These are phyloP conservation scores for Agrotis exclamationis DNA, from an alignment of 2,888 invertebrate genomes.

Conservation along the genomic window DNA sequence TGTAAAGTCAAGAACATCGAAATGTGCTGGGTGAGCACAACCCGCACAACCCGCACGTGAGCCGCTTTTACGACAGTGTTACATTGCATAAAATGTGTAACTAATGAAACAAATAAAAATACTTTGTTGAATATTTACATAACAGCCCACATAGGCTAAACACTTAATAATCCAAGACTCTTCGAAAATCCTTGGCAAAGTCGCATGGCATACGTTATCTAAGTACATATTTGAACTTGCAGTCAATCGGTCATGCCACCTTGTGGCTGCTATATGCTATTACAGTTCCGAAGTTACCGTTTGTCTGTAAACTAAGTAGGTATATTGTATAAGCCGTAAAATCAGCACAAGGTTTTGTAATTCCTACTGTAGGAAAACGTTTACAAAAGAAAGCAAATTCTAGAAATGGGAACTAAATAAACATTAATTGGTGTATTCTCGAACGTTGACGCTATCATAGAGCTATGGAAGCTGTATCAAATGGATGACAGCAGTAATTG, in stretches of 20 bases:
- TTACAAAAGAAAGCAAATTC: too few species aligned
- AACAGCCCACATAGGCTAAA: constrained; percentile 23
- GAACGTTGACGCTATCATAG: not conserved
- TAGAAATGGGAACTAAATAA: not conserved
- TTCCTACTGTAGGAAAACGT: not conserved
- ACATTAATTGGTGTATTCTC: not conserved
- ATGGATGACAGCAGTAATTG: constrained; percentile 17
- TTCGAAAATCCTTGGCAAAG: constrained; percentile 9
- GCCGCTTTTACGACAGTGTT: constrained; percentile 28
- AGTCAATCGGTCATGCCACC: too few species aligned
- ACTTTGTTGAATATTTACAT: constrained; percentile 28
- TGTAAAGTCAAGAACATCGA: constrained; percentile 46
- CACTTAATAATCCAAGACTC: constrained; percentile 1
- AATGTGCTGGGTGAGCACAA: constrained; percentile 41
- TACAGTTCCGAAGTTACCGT: not conserved
- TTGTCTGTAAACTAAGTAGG: not conserved
- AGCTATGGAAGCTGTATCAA: not conserved
- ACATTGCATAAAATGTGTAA: constrained; percentile 13
- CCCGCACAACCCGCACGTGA: constrained; percentile 38
- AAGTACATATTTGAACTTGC: not conserved
- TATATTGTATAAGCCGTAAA: too few species aligned
- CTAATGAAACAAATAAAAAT: not conserved
- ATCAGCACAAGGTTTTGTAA: not conserved
- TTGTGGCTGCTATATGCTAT: not conserved
- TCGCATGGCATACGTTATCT: too few species aligned